A percentile compares a stretch with the other conserved stretches of the same genome.
These are phyloP conservation scores for Palythoa grandiflora DNA, from an alignment of 92 coral and sea anemone species.

Conservation along the genomic window DNA sequence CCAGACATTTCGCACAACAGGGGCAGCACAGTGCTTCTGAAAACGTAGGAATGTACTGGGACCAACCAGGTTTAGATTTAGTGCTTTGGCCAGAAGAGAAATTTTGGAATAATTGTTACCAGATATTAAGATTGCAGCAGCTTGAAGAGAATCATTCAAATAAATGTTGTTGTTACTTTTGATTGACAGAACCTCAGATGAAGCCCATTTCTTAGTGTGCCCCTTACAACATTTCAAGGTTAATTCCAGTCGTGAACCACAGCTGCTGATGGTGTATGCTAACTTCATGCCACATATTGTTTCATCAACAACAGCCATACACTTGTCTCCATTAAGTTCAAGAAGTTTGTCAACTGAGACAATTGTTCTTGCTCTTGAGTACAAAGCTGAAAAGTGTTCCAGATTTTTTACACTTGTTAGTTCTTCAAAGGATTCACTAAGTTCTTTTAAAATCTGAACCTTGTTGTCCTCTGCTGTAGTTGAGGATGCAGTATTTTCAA, in stretches of 20 bases:
- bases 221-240: conserved; percentile 41
- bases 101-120: conserved; percentile 67
- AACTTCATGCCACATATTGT: conserved; percentile 19
- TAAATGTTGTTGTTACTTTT: conserved; percentile 4
- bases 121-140: conserved; percentile 50
- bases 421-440: conserved; percentile 24
- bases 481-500: not conserved
- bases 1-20: conserved; percentile 44
- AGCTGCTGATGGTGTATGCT: not conserved
- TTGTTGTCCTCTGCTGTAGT: conserved; percentile 23
- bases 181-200: conserved; percentile 57
- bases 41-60: conserved; percentile 12
- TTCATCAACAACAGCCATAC: not conserved
- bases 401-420: conserved; percentile 16
- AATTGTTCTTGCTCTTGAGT: conserved; percentile 17
- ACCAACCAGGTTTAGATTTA: conserved; percentile 39
- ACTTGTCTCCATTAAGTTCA: conserved; percentile 46
- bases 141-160: conserved; percentile 32
- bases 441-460: conserved; percentile 6
- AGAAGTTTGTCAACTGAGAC: conserved; percentile 52
- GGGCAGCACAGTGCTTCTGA: conserved; percentile 48
- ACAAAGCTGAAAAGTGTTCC: conserved; percentile 18
- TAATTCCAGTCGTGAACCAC: conserved; percentile 37
- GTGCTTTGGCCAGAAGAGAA: conserved; percentile 46
- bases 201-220: conserved; percentile 56